Conservation (phyloP, 2,888 invertebrate genomes). For the Halictus quadricinctus region DNA sequence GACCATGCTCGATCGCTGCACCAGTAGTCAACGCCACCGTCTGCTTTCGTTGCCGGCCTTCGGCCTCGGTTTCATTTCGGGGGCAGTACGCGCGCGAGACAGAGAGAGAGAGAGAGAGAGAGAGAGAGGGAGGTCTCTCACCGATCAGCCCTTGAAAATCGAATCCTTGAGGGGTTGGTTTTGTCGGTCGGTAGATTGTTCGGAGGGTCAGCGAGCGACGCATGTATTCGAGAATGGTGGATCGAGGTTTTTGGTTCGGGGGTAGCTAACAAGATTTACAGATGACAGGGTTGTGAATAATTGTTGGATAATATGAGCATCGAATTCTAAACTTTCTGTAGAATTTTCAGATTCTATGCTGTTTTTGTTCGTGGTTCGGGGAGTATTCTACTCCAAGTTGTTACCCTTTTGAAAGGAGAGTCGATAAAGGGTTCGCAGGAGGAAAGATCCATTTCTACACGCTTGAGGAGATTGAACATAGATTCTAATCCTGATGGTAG, state of each 20-base stretch:
- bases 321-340: not conserved
- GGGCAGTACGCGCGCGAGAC: constrained; percentile 41
- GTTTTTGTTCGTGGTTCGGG: too few relatives aligned
- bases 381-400: too few relatives aligned
- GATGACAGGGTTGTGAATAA: too few relatives aligned
- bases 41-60: constrained; percentile 36
- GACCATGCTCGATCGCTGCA: constrained; percentile 67
- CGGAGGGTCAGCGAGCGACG: not conserved
- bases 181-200: too few relatives aligned
- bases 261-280: too few relatives aligned
- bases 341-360: not conserved
- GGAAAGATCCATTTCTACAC: not conserved
- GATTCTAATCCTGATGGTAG: not conserved
- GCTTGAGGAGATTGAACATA: not conserved
- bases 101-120: too few relatives aligned
- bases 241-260: not conserved
- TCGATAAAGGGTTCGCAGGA: not conserved
- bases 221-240: not conserved
- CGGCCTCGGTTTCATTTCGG: constrained; percentile 55
- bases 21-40: constrained; percentile 51
- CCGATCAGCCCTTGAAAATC: not conserved
- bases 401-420: not conserved
- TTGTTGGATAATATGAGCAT: too few relatives aligned
- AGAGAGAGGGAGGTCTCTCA: not conserved
- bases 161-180: not conserved